Percentiles rank a stretch among this genome's conserved stretches.
Evolutionary conservation across 2,888 invertebrate species (phyloP).

Genomic region (Branchellion lobata): DNA sequence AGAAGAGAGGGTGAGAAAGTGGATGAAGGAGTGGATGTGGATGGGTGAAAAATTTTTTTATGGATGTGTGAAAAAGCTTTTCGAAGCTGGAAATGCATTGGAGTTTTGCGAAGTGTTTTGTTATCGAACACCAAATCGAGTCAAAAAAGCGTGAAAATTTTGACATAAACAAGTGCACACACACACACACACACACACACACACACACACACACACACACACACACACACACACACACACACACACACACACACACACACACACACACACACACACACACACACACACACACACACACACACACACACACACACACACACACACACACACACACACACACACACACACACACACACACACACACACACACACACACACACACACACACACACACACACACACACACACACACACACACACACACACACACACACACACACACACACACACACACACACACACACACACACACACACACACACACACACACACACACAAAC

Average conservation of each 20-base stretch:
- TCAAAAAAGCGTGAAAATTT: too few relatives aligned
- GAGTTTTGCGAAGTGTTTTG: too few relatives aligned
- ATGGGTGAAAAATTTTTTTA: too few relatives aligned
- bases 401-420: constrained; percentile 25
- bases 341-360: constrained; percentile 25
- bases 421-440: not conserved
- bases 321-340: constrained; percentile 18
- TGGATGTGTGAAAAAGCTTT: too few relatives aligned
- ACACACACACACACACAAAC: constrained; percentile 21
- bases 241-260: not conserved
- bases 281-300: constrained; percentile 25
- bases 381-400: constrained; percentile 24
- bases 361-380: constrained; percentile 20
- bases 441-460: constrained; percentile 8
- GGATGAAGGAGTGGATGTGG: too few relatives aligned
- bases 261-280: constrained; percentile 22
- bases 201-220: constrained; percentile 4
- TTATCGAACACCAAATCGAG: too few relatives aligned
- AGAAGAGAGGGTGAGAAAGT: too few relatives aligned
- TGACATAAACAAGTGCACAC: not conserved
- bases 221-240: constrained; percentile 15
- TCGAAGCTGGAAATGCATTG: too few relatives aligned
- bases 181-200: constrained; percentile 15
- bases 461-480: constrained; percentile 30
- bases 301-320: constrained; percentile 27